These are phyloP conservation scores for Synergus umbraculus DNA, from an alignment of 2,888 invertebrate species.

Conservation along the genomic window DNA sequence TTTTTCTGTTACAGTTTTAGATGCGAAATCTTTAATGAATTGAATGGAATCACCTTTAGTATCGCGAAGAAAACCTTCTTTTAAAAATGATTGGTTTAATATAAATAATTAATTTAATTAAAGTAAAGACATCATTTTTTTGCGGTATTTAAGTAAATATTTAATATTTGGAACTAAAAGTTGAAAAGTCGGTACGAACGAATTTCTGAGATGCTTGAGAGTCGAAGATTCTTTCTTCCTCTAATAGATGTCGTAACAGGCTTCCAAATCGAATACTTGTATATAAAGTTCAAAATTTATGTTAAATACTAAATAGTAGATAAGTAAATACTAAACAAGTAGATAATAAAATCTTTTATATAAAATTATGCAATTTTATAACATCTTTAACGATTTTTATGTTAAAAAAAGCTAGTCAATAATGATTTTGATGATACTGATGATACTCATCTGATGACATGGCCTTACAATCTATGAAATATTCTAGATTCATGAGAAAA, in stretches of 20 bases:
- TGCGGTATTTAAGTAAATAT: neutral
- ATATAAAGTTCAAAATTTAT: neutral
- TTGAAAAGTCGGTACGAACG: neutral
- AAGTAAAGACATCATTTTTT: neutral
- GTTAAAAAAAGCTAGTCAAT: neutral
- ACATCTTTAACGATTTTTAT: neutral
- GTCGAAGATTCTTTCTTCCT: neutral
- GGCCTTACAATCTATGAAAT: no score
- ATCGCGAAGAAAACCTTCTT: neutral
- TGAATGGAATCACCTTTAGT: neutral
- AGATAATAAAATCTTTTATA: neutral
- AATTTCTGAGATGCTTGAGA: neutral
- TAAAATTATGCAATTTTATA: neutral
- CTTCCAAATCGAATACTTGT: neutral
- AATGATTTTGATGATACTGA: neutral
- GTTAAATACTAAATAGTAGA: neutral
- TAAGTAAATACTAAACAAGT: neutral
- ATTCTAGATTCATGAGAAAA: no score
- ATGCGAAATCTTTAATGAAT: neutral
- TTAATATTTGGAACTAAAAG: neutral
- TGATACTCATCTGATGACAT: neutral
- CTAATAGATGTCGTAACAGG: neutral
- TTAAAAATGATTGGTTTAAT: no score
- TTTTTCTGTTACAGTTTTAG: constrained; percentile 15
- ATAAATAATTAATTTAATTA: neutral